These are phyloP conservation scores for Drosophila subpulchrella DNA, from an alignment of 1,140 invertebrate genomes.

Conservation along the genomic window DNA sequence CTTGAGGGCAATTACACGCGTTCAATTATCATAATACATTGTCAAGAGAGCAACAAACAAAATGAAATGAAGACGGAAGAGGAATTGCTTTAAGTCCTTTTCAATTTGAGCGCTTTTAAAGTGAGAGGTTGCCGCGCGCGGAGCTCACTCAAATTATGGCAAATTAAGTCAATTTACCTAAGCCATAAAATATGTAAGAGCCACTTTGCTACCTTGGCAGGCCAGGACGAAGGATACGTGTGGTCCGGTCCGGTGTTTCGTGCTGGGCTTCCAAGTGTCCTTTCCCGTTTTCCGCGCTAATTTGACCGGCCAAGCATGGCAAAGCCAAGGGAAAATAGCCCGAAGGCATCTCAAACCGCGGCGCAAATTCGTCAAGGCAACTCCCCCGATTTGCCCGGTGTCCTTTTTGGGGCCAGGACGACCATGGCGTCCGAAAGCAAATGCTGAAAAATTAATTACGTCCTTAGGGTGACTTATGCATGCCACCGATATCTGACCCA, in stretches of 20 bases:
- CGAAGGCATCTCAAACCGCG: conserved; percentile 54
- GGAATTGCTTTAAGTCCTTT: conserved; percentile 56
- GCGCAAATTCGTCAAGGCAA: conserved; percentile 81
- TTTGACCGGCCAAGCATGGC: conserved; percentile 64
- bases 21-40: conserved; percentile 84
- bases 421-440: conserved; percentile 49
- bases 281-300: conserved; percentile 58
- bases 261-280: conserved; percentile 28
- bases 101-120: conserved; percentile 75
- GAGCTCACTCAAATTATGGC: conserved; percentile 64
- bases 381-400: conserved; percentile 5
- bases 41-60: conserved; percentile 46
- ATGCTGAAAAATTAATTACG: conserved; percentile 84
- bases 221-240: conserved; percentile 19
- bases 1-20: conserved; percentile 81
- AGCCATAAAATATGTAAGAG: conserved; percentile 76
- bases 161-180: conserved; percentile 81
- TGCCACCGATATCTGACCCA: conserved; percentile 42
- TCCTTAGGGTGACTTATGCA: conserved; percentile 82
- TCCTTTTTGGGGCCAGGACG: conserved; percentile 5
- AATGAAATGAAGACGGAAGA: conserved; percentile 1
- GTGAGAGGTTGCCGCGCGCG: conserved; percentile 31
- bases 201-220: conserved; percentile 44
- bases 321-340: conserved; percentile 40
- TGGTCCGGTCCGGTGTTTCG: background rate